Evolutionary conservation across 2,888 invertebrate genomes (phyloP).

Genomic region (Chalcis sispes): DNA sequence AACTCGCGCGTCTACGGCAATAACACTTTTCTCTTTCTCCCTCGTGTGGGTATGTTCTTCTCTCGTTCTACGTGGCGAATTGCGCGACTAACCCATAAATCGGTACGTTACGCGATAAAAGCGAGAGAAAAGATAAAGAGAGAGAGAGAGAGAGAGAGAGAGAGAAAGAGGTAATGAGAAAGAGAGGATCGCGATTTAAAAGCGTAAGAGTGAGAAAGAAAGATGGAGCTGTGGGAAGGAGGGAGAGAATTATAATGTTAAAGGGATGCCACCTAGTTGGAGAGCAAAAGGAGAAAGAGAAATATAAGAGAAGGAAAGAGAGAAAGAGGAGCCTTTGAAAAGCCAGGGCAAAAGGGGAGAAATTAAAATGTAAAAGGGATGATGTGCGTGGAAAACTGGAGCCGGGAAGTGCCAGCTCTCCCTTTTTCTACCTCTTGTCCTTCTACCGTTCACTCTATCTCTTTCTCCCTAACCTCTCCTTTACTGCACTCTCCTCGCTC

Average conservation of each 20-base stretch:
- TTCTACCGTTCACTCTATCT: slow-evolving; percentile 37
- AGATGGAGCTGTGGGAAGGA: too few species aligned
- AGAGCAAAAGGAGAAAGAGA: slow-evolving; percentile 43
- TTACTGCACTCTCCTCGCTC: slow-evolving; percentile 51
- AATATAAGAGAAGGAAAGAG: background rate
- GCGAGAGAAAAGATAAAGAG: too few species aligned
- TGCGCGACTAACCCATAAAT: too few species aligned
- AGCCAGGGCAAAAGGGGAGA: slow-evolving; percentile 73
- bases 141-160: slow-evolving; percentile 50
- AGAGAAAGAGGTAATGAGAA: slow-evolving; percentile 57
- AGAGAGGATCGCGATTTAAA: too few species aligned
- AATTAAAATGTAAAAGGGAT: slow-evolving; percentile 76
- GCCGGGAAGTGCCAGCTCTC: slow-evolving; percentile 56
- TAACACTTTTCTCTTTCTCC: too few species aligned
- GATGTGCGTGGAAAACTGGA: slow-evolving; percentile 73
- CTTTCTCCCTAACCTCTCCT: slow-evolving; percentile 40
- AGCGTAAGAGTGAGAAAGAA: too few species aligned
- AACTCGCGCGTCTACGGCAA: too few species aligned
- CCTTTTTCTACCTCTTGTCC: slow-evolving; percentile 38
- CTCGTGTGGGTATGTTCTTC: too few species aligned
- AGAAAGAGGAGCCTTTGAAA: slow-evolving; percentile 68
- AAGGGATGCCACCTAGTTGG: slow-evolving; percentile 72
- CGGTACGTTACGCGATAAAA: too few species aligned
- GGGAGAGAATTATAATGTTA: slow-evolving; percentile 73
- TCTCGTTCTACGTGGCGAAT: background rate